A percentile compares a stretch with the other conserved stretches of the same genome.
phyloP scores from a whole-genome alignment of 2,888 invertebrate genomes.

The Pyrrhosoma nymphula region DNA sequence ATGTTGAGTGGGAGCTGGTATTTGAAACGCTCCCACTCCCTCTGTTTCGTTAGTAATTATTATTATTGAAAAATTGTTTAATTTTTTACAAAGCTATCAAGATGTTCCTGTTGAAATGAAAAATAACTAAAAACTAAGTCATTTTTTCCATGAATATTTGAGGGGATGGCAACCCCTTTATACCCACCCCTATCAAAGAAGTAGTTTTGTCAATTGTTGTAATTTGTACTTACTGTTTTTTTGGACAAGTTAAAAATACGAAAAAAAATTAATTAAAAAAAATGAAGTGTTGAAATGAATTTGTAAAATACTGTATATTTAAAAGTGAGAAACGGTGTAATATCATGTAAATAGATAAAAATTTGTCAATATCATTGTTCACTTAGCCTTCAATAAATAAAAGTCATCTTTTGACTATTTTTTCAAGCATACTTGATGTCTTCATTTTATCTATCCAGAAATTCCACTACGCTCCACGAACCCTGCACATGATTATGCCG shows the following conservation, averaged over 20 bases:
- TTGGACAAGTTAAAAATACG: slow-evolving; percentile 68
- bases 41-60: slow-evolving; percentile 59
- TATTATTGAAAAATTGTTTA: slow-evolving; percentile 62
- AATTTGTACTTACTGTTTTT: slow-evolving; percentile 68
- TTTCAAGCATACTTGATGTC: slow-evolving; percentile 59
- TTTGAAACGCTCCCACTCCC: slow-evolving; percentile 48
- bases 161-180: slow-evolving; percentile 49
- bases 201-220: slow-evolving; percentile 68
- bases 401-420: slow-evolving; percentile 69
- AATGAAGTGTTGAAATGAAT: slow-evolving; percentile 65
- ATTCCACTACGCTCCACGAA: too few species aligned
- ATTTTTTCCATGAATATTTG: slow-evolving; percentile 66
- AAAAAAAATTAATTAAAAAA: slow-evolving; percentile 53
- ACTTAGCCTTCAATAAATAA: slow-evolving; percentile 68
- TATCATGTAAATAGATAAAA: slow-evolving; percentile 68
- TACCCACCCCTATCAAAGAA: slow-evolving; percentile 59
- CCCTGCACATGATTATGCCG: too few species aligned
- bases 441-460: not conserved
- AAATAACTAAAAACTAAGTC: slow-evolving; percentile 68
- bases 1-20: slow-evolving; percentile 47
- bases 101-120: slow-evolving; percentile 68
- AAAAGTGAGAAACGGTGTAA: slow-evolving; percentile 65
- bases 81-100: slow-evolving; percentile 62
- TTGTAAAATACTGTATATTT: slow-evolving; percentile 66
- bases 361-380: slow-evolving; percentile 68